Evolutionary conservation across 2,888 invertebrate species (phyloP), one percentile per base, ranked within the genome.

Genomic region (Clanis bilineata): DNA sequence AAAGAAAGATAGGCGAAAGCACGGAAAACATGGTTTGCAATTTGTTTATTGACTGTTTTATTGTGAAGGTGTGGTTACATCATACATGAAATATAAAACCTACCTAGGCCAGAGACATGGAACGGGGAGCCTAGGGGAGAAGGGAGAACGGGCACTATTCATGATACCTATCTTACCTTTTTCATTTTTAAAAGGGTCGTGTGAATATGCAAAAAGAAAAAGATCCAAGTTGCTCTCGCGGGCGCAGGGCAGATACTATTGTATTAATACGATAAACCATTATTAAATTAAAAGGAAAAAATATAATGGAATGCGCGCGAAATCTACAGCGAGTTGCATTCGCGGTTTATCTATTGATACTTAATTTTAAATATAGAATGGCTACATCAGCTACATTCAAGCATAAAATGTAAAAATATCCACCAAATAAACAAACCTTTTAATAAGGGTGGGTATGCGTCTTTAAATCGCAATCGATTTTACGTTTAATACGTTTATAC

Each of bases 261-360:
- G 83, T 85, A 82, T 79, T 80, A 77, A 76, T 77, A 75, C 78
- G 77, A 82, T 84, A 80, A 80, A 79, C 70, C 73, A 76, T 74
- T 57, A 45, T 71, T 66, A 64, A 67, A 71, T 73, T 67, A 66
- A 72, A 72, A 77, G 73, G 63, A 76, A 74, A 73, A 77, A 73
- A 73, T 72, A 66, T 71, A 75, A 72, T 66, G 67, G 76, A 71
- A 72, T 73, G 73, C 68, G 55, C 58, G 28, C 51, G 28, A 18
- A 45, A 45, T 45, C 23, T 51, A 18, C 6, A 28, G 47, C 63
- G 47, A 25, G 60, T 59, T 60, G 60, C 64, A 59, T 66, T 63
- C 61, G 15, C 39, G 15, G 36, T 36, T 12, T 36, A 36, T 36
- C 12, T 10, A 36, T 36, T 12, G 3, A 36, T 36, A 7, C 32